Evolutionary conservation across 2,113 vertebrate genomes (phyloP), one percentile per base, ranked within the genome.

Genomic region (Ia io): DNA sequence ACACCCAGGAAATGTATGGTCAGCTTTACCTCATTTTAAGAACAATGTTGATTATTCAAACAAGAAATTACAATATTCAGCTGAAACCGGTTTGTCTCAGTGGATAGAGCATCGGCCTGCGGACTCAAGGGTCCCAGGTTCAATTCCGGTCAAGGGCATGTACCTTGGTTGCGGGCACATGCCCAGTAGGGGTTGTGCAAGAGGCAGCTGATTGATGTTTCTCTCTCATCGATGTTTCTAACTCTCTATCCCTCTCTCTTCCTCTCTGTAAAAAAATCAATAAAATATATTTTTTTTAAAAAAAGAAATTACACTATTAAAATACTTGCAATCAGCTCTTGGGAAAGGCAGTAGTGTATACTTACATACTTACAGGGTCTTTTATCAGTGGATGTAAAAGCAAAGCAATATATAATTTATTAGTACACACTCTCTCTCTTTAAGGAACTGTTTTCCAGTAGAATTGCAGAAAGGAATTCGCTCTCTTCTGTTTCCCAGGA

Each of bases 321-420:
- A 65, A 78, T 2, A 0, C 79, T 93, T 61, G 44, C 51, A 85
- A 67, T 32, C 76, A 69, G 79, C 71, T 84, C 94, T 80, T 20
- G n/a, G 73, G 28, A 89, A 35, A 63, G 47, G 40, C 71, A 20
- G 28, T n/a, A 2, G 71, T 47, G 11, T 84, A 61, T 61, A 85
- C 40, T 87, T 71, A 53, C 70, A 61, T 44, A 84, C 90, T 53
- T 87, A 56, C 59, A 94, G 74, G 76, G 59, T 49, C 56, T 76
- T 65, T 97, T 96, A 95, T 96, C 90, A 94, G 95, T 84, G 88
- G 79, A 92, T 80, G 96, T 93, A 96, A 95, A 97, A 98, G 84
- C 94, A 63, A n/a, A 86, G 67, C 74, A 70, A 67, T 96, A 95
- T 96, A 96, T 97, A 93, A 90, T 93, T 84, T 86, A 92, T 90